phyloP scores from a whole-genome alignment of 2,113 vertebrate genomes.

The Anoplopoma fimbria region DNA sequence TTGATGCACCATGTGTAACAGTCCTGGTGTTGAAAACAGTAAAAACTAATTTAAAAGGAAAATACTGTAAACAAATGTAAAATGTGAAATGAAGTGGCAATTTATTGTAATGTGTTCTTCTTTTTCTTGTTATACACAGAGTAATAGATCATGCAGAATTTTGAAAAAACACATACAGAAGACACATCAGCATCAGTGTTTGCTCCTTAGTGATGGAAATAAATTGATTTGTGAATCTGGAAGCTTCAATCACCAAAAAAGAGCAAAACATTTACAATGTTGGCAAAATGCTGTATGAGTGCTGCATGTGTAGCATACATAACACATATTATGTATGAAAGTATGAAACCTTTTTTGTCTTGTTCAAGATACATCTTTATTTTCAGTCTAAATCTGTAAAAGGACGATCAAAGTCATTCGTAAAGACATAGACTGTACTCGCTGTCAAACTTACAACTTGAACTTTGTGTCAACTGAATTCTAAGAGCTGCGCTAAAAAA shows the following conservation, averaged over 20 bases:
- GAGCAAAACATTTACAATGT: neutral
- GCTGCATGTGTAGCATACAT: neutral
- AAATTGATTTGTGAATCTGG: neutral
- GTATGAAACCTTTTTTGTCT: neutral
- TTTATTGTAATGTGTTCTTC: neutral
- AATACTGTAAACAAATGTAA: neutral
- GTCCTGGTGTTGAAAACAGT: neutral
- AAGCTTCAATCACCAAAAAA: neutral
- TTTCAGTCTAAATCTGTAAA: neutral
- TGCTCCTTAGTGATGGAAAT: neutral
- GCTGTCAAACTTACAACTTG: neutral
- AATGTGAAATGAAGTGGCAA: neutral
- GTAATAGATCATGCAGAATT: neutral
- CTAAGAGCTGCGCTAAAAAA: neutral
- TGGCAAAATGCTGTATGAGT: neutral
- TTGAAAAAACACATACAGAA: neutral
- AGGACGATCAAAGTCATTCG: neutral
- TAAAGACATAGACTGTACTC: neutral
- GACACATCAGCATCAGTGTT: neutral
- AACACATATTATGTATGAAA: neutral
- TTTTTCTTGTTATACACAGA: constrained; percentile 3
- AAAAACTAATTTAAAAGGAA: neutral
- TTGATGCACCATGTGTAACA: neutral
- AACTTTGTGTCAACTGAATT: too few species aligned
- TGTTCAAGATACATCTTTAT: neutral